These are phyloP conservation scores for Hippocampus abdominalis DNA, from an alignment of 2,113 vertebrate genomes.

Conservation along the genomic window DNA sequence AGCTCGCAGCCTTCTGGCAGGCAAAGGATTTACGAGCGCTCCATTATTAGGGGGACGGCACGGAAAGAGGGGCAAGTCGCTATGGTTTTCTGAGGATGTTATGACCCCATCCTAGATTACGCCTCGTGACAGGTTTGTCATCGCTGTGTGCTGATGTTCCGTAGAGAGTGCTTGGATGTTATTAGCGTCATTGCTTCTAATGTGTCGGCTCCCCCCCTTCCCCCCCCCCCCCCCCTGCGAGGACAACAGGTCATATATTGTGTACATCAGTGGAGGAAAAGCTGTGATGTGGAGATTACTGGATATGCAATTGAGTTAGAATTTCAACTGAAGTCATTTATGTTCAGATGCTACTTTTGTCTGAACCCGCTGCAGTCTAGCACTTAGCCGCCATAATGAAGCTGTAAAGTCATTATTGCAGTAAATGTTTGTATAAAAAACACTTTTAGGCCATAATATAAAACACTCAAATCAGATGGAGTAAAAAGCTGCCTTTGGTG, in stretches of 20 bases:
- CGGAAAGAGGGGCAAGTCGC: constrained; percentile 82
- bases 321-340: background rate
- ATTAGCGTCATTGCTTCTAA: constrained; percentile 98
- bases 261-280: constrained; percentile 65
- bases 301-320: constrained; percentile 22
- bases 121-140: constrained; percentile 93
- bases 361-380: background rate
- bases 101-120: constrained; percentile 91
- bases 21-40: constrained; percentile 88
- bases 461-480: too few relatives aligned
- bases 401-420: background rate
- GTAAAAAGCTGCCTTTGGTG: too few relatives aligned
- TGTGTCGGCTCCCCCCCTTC: constrained; percentile 80
- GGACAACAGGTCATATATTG: constrained; percentile 84
- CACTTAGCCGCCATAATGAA: background rate
- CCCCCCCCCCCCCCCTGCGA: constrained; percentile 44
- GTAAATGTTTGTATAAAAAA: background rate
- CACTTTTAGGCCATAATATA: background rate
- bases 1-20: constrained; percentile 80
- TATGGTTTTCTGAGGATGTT: constrained; percentile 87
- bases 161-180: constrained; percentile 95
- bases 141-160: constrained; percentile 86
- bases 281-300: constrained; percentile 50
- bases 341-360: background rate
- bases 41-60: constrained; percentile 87